phyloP scores from a whole-genome alignment of 2,888 invertebrate species.

The Osmoderma eremita region DNA sequence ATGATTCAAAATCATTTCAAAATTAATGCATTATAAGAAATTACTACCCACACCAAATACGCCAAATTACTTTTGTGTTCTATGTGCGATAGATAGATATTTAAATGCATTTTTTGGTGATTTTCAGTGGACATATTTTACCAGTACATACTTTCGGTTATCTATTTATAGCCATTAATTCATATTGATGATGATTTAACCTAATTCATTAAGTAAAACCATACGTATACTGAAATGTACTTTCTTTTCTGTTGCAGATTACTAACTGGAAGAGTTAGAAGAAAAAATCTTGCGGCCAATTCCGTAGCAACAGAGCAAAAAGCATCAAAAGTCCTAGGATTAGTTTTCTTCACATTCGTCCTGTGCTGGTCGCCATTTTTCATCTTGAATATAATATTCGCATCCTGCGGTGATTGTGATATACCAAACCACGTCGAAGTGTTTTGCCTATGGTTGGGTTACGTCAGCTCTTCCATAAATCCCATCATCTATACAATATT shows the following conservation, averaged over 20 bases:
- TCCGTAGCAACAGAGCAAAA: constrained; percentile 93
- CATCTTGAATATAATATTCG: constrained; percentile 86
- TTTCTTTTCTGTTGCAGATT: constrained; percentile 66
- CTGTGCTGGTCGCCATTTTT: constrained; percentile 95
- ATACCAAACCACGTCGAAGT: constrained; percentile 81
- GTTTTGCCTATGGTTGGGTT: constrained; percentile 91
- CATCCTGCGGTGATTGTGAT: constrained; percentile 82
- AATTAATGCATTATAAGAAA: no score
- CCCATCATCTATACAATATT: constrained; percentile 95
- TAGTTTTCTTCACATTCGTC: constrained; percentile 93
- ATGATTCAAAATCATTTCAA: no score
- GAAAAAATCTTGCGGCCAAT: constrained; percentile 78
- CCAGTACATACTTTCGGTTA: no score
- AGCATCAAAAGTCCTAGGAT: constrained; percentile 90
- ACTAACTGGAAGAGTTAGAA: constrained; percentile 75
- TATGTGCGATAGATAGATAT: no score
- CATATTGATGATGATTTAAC: no score
- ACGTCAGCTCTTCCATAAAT: constrained; percentile 92
- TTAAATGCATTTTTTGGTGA: no score
- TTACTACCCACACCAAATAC: no score
- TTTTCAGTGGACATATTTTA: no score
- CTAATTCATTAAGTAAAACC: neutral
- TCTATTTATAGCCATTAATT: no score
- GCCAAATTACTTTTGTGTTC: no score
- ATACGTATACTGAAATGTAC: neutral